Percentiles rank a stretch among this genome's conserved stretches.
These are phyloP conservation scores for Maccullochella peelii DNA, from an alignment of 2,113 vertebrate genomes.

Conservation along the genomic window DNA sequence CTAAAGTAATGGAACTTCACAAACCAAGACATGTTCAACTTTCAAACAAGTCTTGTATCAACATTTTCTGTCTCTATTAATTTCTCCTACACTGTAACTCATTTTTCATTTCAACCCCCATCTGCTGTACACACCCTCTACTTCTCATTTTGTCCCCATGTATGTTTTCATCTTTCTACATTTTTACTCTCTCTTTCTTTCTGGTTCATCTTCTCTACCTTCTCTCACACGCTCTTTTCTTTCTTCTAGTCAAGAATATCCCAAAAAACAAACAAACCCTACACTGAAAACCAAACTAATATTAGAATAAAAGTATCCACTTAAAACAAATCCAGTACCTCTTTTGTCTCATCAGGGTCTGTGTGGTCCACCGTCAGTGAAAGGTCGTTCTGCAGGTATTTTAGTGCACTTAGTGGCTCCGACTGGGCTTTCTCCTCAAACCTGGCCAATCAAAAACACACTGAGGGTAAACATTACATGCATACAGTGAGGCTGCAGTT, in stretches of 20 bases:
- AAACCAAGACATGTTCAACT: background rate
- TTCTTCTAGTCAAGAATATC: background rate
- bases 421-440: conserved; percentile 98
- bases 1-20: background rate
- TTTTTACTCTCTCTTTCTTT: background rate
- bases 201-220: background rate
- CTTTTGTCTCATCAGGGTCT: conserved; percentile 96
- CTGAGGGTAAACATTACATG: background rate
- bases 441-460: conserved; percentile 77
- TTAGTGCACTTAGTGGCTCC: conserved; percentile 95
- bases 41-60: background rate
- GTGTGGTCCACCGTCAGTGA: conserved; percentile 98
- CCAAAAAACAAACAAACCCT: no score
- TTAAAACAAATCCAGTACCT: conserved; percentile 82
- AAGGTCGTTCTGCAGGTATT: conserved; percentile 98
- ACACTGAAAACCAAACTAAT: background rate
- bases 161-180: background rate
- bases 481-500: conserved; percentile 10
- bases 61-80: background rate
- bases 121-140: background rate
- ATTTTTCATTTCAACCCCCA: background rate
- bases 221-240: background rate
- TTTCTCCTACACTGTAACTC: background rate
- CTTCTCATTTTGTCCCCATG: background rate
- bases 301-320: background rate